Percentiles rank a stretch among this genome's conserved stretches.
These are phyloP conservation scores for Paelopatides confundens DNA, from an alignment of 53 echinoderm and acorn worm genomes.

Conservation along the genomic window DNA sequence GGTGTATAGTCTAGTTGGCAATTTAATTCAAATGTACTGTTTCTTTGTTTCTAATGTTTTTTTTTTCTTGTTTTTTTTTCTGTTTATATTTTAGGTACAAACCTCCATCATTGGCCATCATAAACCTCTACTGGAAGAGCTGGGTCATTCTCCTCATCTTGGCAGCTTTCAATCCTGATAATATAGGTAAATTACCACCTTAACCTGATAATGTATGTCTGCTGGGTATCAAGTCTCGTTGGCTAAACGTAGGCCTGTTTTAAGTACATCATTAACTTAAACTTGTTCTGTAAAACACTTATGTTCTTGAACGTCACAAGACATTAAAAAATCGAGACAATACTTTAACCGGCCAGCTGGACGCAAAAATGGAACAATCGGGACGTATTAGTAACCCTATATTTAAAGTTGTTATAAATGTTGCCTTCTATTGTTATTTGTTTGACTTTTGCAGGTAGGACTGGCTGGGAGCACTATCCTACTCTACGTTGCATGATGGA, in stretches of 20 bases:
- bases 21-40: not conserved
- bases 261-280: too few species aligned
- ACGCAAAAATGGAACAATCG: too few species aligned
- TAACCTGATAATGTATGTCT: too few species aligned
- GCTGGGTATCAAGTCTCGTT: too few species aligned
- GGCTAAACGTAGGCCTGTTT: too few species aligned
- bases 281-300: too few species aligned
- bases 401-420: too few species aligned
- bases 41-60: not conserved
- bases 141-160: constrained; percentile 90
- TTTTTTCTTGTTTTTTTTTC: not conserved
- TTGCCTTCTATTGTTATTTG: too few species aligned
- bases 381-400: too few species aligned
- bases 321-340: too few species aligned
- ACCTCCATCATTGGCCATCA: constrained; percentile 87
- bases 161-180: constrained; percentile 89
- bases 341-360: not conserved
- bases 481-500: constrained; percentile 96
- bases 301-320: too few species aligned
- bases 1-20: too few species aligned
- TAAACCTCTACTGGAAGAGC: constrained; percentile 94
- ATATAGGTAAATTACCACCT: constrained; percentile 97
- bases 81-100: constrained; percentile 65
- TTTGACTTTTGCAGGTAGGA: constrained; percentile 60
- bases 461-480: constrained; percentile 91